Evolutionary conservation across 2,888 invertebrate species (phyloP), one percentile per base, ranked within the genome.

Genomic region (Eugnorisma glareosa): DNA sequence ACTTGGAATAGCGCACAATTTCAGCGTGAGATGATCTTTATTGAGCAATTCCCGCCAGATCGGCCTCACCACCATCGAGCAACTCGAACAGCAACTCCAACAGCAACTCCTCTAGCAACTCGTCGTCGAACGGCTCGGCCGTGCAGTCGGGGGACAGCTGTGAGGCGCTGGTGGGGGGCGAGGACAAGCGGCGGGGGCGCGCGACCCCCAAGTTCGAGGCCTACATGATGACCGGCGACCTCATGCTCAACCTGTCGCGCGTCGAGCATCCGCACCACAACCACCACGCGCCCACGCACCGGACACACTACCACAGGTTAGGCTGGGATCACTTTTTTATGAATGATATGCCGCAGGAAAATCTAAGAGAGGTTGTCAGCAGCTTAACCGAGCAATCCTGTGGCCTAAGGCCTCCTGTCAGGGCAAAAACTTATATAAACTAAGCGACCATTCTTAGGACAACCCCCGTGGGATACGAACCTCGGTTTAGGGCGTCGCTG

Each of bases 221-320:
- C 77, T 99, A 99, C 97, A 98, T 99, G 98, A 99, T 99, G 99
- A 99, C 99, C 48, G 99, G 99, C 67, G 99, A 99, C 95, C 98
- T 99, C 92, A 99, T 99, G 94, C 97, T 99, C 89, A 99, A 99
- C 96, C 97, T 99, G 88, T 99, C 99, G 81, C 97, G 98, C 89
- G 98, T 98, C 79, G 98, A 98, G 86, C 98, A 98, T 88, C 97
- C 97, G 70, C 97, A 97, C 88, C 94, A 96, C 89, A 97, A 97
- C 86, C 96, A 96, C 85, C 97, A 96, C 86, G 96, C 95, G 84
- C 96, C 96, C n/a, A 93, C 95, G 77, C 97, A 97, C 84, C 92
- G 96, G 40, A 95, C 96, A 88, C 94, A 96, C 81, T 96, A 95
- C 83, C 96, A 96, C 85, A 95, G 96, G 96, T 96, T 84, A 72